phyloP scores from a whole-genome alignment of 2,797 vertebrate species.

The Eremophila alpestris region DNA sequence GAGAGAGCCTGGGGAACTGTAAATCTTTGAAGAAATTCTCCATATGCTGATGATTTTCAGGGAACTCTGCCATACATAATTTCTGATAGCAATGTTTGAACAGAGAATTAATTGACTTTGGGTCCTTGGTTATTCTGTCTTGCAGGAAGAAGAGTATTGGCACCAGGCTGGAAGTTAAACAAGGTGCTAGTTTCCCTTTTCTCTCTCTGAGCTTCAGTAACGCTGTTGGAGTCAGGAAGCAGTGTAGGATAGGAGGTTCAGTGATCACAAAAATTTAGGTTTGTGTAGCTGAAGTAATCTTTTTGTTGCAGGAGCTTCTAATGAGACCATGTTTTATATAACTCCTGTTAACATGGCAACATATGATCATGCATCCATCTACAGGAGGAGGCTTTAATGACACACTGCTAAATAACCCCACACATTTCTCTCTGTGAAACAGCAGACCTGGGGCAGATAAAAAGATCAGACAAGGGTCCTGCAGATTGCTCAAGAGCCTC shows the following conservation, averaged over 20 bases:
- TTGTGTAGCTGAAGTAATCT: neutral
- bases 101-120: conserved; percentile 55
- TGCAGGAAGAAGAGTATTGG: conserved; percentile 15
- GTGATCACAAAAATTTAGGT: neutral
- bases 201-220: neutral
- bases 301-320: neutral
- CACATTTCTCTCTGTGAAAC: neutral
- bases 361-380: neutral
- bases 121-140: conserved; percentile 25
- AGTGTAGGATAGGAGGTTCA: neutral
- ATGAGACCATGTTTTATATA: neutral
- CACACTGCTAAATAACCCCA: neutral
- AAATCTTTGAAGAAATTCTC: conserved; percentile 57
- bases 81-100: conserved; percentile 48
- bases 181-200: neutral
- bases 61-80: conserved; percentile 63
- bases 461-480: neutral
- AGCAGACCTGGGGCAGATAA: neutral
- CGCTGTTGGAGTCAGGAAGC: neutral
- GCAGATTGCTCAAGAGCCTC: neutral
- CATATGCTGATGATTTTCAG: conserved; percentile 64
- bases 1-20: conserved; percentile 48
- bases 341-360: conserved; percentile 37
- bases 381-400: neutral
- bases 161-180: conserved; percentile 28